Base-by-base conservation (phyloP, 2,888 invertebrate species). In the Hermaeophaga mercurialis region DNA sequence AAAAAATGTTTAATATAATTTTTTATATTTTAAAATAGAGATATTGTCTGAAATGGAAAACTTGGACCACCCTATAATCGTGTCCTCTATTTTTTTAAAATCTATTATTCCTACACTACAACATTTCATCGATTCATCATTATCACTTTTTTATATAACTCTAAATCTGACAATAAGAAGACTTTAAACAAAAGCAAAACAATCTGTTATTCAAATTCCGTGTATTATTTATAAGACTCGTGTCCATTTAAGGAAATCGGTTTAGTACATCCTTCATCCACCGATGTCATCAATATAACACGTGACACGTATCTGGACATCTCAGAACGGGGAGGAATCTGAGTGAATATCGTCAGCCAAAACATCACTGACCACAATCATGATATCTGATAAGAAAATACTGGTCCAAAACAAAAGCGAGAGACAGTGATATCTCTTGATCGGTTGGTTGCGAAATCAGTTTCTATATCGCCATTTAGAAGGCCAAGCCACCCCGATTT, bases 401-500 rank as follows among this genome's bases (percentile, higher is more conserved):
- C 61, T 60, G 61, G 62, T 62, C 63, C 54, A 50, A 63, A 64
- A 62, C 56, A 48, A 63, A 64, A 62, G 59, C 52, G 57, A 54
- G 22, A 47, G 44, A 49, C 52, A 53, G 62, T 59, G 56, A 59
- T 54, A 62, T 45, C 61, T 54, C 46, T 41, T 52, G 59, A 56
- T 58, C 59, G 34, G 48, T 59, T 60, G 44, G 54, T 58, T 55
- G 59, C 57, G 49, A 59, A 68, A 66, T 69, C 68, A 22, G 66
- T 63, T 57, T 41, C 41, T 41, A 41, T 22, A 41, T 41, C 41
- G 41, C 41, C 22, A 57, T 57, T 53, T 47, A 60, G 59, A 53
- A 61, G 64, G 57, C 59, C 46, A 63, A 62, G 62, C 69, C 69
- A 66, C 70, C 70, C 68, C 61, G 66, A 59, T 48, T 58, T 64